phyloP scores from a whole-genome alignment of 2,888 invertebrate species.

The Heteromurus nitidus region DNA sequence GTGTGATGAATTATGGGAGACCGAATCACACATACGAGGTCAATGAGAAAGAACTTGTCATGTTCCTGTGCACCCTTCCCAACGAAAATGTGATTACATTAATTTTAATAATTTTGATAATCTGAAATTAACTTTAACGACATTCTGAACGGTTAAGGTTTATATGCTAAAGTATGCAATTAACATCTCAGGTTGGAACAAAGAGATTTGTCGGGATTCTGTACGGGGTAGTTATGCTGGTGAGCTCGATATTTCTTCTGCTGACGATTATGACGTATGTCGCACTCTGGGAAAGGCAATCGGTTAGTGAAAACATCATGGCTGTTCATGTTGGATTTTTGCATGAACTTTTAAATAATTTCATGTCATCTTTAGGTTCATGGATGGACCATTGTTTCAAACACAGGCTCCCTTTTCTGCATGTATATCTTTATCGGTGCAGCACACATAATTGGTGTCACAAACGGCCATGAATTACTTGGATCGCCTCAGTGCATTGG shows the following conservation, averaged over 20 bases:
- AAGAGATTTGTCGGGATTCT: constrained; percentile 43
- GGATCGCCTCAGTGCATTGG: constrained; percentile 66
- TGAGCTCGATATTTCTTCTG: constrained; percentile 70
- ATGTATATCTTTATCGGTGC: constrained; percentile 68
- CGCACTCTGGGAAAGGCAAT: constrained; percentile 72
- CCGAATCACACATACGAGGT: not conserved
- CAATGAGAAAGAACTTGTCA: constrained; percentile 43
- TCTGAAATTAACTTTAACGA: no score
- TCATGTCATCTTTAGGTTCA: no score
- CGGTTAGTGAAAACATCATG: no score
- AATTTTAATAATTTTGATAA: no score
- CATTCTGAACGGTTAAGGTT: no score
- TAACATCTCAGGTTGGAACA: constrained; percentile 6
- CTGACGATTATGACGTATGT: constrained; percentile 71
- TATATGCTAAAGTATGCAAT: no score
- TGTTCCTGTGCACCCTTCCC: constrained; percentile 49
- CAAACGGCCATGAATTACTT: constrained; percentile 41
- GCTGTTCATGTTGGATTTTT: no score
- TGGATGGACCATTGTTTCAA: constrained; percentile 70
- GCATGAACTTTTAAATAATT: no score
- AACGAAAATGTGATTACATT: no score
- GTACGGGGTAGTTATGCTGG: constrained; percentile 65
- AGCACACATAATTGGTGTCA: constrained; percentile 67
- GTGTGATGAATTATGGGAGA: constrained; percentile 40
- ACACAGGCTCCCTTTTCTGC: constrained; percentile 64